These are phyloP conservation scores for Galerucella calmariensis DNA, from an alignment of 2,888 invertebrate genomes.

Conservation along the genomic window DNA sequence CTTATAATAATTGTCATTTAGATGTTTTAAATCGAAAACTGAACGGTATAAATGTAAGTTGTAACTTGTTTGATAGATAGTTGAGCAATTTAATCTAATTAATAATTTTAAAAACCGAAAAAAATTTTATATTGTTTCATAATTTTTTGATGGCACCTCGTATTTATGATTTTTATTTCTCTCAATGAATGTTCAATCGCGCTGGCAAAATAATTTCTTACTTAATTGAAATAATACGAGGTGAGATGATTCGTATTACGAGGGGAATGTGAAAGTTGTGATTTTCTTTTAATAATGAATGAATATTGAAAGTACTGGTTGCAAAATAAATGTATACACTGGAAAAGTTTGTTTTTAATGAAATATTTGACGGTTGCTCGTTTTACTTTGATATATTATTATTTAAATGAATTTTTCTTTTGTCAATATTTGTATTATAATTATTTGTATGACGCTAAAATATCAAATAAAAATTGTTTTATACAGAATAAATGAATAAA, in stretches of 20 bases:
- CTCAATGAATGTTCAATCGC: too few species aligned
- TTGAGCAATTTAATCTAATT: too few species aligned
- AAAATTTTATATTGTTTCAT: too few species aligned
- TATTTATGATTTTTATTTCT: too few species aligned
- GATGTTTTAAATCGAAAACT: not conserved
- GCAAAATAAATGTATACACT: not conserved
- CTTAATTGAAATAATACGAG: too few species aligned
- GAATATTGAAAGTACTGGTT: conserved; percentile 6
- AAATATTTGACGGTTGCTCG: not conserved
- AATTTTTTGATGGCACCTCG: too few species aligned
- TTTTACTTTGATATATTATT: not conserved
- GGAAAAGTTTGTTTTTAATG: not conserved
- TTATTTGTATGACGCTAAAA: not conserved
- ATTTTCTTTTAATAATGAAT: not conserved
- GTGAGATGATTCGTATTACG: too few species aligned
- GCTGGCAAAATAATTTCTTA: too few species aligned
- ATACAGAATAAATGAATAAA: conserved; percentile 6
- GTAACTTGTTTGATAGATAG: too few species aligned
- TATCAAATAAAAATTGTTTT: conserved; percentile 6
- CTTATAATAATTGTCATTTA: not conserved
- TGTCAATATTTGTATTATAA: conserved; percentile 13
- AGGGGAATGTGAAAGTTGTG: too few species aligned
- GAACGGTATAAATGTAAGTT: not conserved
- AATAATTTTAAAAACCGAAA: too few species aligned
- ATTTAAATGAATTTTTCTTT: not conserved